These are phyloP conservation scores for Mythimna lalbum DNA, from an alignment of 2,888 invertebrate genomes.

Conservation along the genomic window DNA sequence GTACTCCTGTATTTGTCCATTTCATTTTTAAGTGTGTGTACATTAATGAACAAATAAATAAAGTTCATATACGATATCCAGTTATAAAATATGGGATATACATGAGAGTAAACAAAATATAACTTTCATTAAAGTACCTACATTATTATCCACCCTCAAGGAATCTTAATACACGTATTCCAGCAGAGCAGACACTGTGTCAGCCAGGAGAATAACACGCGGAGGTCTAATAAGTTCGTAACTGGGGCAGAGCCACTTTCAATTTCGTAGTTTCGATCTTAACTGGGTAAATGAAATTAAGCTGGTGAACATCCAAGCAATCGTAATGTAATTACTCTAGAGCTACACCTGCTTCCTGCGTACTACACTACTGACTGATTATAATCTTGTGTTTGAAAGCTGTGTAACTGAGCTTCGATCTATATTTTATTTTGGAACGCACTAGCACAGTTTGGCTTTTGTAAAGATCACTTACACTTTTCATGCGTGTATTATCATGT, in stretches of 20 bases:
- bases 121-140: no score
- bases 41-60: no score
- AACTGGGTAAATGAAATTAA: slow-evolving; percentile 47
- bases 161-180: not conserved
- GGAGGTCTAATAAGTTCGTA: slow-evolving; percentile 27
- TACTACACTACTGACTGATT: slow-evolving; percentile 1
- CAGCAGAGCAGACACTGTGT: not conserved
- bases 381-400: slow-evolving; percentile 3
- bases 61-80: no score
- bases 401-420: not conserved
- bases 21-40: no score
- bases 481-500: no score
- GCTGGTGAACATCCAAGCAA: slow-evolving; percentile 28
- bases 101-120: no score
- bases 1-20: no score
- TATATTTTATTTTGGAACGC: not conserved
- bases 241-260: slow-evolving; percentile 32
- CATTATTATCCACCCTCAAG: not conserved
- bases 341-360: slow-evolving; percentile 38
- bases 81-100: no score
- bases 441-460: no score
- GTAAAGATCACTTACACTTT: no score
- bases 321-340: slow-evolving; percentile 29
- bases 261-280: slow-evolving; percentile 37
- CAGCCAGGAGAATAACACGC: not conserved